Conservation (phyloP, 2,113 vertebrate genomes). For the Gambusia affinis region DNA sequence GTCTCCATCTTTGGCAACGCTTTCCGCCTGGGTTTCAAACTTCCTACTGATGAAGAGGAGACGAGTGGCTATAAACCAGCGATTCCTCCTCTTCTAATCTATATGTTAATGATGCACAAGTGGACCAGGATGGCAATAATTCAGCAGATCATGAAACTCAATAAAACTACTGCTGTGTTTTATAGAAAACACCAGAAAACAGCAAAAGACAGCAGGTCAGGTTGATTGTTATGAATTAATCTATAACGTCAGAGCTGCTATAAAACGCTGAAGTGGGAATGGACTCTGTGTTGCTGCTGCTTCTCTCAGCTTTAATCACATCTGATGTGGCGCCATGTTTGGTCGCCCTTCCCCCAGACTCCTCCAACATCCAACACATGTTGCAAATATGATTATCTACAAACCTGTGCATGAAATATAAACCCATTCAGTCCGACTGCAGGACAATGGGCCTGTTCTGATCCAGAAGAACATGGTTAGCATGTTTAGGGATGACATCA, state of each 20-base stretch:
- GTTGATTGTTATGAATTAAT: constrained; percentile 28
- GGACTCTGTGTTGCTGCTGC: constrained; percentile 33
- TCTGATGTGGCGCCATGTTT: constrained; percentile 70
- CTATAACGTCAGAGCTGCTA: constrained; percentile 14
- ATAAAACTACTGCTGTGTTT: neutral
- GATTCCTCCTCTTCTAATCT: constrained; percentile 54
- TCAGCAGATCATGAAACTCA: constrained; percentile 7
- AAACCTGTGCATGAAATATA: neutral
- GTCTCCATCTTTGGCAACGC: constrained; percentile 22
- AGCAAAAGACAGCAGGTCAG: neutral
- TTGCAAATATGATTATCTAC: neutral
- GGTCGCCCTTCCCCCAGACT: constrained; percentile 62
- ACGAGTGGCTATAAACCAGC: constrained; percentile 55
- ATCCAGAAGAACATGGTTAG: constrained; percentile 12
- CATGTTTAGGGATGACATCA: constrained; percentile 2
- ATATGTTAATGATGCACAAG: constrained; percentile 60
- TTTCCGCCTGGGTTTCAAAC: constrained; percentile 5
- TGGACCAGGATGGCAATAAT: constrained; percentile 13
- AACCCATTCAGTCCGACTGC: neutral
- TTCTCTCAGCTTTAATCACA: constrained; percentile 78
- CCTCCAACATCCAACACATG: constrained; percentile 29
- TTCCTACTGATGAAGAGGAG: constrained; percentile 72
- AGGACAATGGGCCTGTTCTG: constrained; percentile 15
- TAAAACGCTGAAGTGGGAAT: neutral
- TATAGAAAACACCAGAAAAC: constrained; percentile 15